phyloP scores from a whole-genome alignment of 1,140 invertebrate genomes.

The Cyclina sinensis region DNA sequence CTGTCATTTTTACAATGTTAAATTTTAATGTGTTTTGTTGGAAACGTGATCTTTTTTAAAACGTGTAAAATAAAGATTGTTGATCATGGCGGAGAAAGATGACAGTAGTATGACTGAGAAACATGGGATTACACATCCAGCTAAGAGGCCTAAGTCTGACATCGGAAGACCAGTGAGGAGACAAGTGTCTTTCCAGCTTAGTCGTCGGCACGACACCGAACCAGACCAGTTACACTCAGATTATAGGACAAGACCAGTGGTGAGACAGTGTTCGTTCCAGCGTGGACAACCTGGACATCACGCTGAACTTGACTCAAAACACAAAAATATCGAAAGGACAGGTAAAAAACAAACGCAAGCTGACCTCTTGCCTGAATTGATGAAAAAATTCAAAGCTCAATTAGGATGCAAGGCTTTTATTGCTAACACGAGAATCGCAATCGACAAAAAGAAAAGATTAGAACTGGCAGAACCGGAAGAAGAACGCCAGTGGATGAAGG shows the following conservation, averaged over 20 bases:
- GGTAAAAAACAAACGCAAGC: not conserved
- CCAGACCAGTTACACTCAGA: not conserved
- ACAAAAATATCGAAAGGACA: not conserved
- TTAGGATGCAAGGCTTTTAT: slow-evolving; percentile 21
- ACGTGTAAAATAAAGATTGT: not conserved
- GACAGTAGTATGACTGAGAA: not conserved
- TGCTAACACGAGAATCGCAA: slow-evolving; percentile 9
- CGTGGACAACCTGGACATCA: not conserved
- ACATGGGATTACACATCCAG: not conserved
- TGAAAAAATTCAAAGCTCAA: slow-evolving; percentile 19
- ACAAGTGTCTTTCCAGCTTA: not conserved
- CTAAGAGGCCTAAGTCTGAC: not conserved
- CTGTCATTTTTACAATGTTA: not conserved
- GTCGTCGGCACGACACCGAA: not conserved
- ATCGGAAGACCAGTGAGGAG: not conserved
- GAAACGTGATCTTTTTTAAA: not conserved
- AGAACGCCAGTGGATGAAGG: slow-evolving; percentile 44
- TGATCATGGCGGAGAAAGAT: not conserved
- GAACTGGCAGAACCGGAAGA: not conserved
- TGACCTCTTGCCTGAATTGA: slow-evolving; percentile 18
- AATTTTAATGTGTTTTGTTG: not conserved
- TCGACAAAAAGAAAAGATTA: not conserved
- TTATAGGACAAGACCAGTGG: not conserved
- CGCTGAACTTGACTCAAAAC: not conserved
- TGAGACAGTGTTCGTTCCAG: slow-evolving; percentile 29